Evolutionary conservation across 2,113 vertebrate species (phyloP).

Genomic region (Leiothrix lutea): DNA sequence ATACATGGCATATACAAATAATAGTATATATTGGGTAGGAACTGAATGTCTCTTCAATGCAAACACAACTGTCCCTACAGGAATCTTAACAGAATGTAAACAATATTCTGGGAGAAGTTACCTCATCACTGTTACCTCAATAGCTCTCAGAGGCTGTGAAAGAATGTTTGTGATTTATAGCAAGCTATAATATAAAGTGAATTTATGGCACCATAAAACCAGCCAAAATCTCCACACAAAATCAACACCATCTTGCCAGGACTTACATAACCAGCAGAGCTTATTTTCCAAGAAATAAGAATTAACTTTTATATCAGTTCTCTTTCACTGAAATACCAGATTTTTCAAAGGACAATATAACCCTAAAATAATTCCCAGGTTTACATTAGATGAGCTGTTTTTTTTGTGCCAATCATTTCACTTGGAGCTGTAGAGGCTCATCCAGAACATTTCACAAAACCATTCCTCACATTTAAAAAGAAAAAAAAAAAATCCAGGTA

Average conservation of each 20-base stretch:
- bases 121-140: background rate
- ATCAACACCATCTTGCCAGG: background rate
- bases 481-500: background rate
- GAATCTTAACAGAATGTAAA: background rate
- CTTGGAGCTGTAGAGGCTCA: background rate
- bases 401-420: background rate
- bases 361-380: background rate
- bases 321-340: background rate
- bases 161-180: conserved; percentile 1
- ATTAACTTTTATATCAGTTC: background rate
- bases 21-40: background rate
- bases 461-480: background rate
- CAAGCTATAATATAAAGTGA: background rate
- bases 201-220: conserved; percentile 20
- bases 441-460: background rate
- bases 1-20: background rate
- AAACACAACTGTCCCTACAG: background rate
- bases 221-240: conserved; percentile 13
- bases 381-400: background rate
- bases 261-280: background rate
- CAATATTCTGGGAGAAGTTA: background rate
- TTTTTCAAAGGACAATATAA: background rate
- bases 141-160: background rate
- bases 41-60: background rate
- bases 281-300: background rate